Conservation (phyloP, 2,888 invertebrate species). For the Philonicus albiceps region DNA sequence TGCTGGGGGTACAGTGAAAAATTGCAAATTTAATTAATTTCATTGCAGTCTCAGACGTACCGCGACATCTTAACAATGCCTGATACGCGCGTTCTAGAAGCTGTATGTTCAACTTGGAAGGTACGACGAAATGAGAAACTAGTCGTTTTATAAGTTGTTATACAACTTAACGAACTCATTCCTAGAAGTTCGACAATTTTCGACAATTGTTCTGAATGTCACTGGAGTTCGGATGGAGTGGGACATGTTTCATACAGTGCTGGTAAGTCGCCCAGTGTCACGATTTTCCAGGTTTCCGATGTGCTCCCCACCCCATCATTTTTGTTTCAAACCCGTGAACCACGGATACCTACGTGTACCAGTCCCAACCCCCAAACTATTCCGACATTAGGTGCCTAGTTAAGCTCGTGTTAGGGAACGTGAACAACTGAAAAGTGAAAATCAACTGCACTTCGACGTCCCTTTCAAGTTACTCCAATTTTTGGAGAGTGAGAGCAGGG, state of each 20-base stretch:
- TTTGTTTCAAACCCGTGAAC: not conserved
- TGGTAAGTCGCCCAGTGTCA: not conserved
- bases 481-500: not conserved
- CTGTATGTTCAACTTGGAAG: not conserved
- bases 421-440: conserved; percentile 7
- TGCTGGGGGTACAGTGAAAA: not conserved
- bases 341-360: not conserved
- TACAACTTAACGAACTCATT: not conserved
- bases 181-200: not conserved
- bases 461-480: not conserved
- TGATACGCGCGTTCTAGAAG: not conserved
- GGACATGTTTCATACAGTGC: not conserved
- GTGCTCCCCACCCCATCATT: not conserved
- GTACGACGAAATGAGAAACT: not conserved
- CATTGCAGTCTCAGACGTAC: not conserved
- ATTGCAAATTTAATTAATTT: not conserved
- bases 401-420: not conserved
- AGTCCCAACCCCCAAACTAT: not conserved
- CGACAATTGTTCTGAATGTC: not conserved
- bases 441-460: not conserved
- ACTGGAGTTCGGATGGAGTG: not conserved
- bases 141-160: not conserved
- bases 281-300: not conserved
- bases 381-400: not conserved
- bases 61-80: not conserved